Base-by-base conservation (phyloP, 2,888 invertebrate genomes). In the Philhelius pedissequus region DNA sequence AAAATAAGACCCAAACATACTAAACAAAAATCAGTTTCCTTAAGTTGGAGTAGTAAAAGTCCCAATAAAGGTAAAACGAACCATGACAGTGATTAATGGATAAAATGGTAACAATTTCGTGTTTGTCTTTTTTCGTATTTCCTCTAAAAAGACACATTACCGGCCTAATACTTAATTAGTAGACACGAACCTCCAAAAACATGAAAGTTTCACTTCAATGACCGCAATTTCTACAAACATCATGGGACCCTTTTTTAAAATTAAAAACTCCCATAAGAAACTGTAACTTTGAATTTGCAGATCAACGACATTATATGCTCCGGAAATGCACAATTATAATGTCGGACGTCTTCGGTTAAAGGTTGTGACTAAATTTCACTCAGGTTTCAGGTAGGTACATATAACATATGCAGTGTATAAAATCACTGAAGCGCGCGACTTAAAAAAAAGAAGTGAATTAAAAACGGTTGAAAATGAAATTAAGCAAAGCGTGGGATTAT, bases 141-240 rank as follows among this genome's bases (percentile, higher is more conserved):
- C n/a, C n/a, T n/a, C n/a, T n/a, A n/a, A n/a, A n/a, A n/a, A n/a
- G n/a, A 4, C 11, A 4, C 13, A 13, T 11, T 0, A 15, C 15
- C 0, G 9, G 27, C 27, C 11, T n/a, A n/a, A 11, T 40, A 11
- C 38, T 52, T 60, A 66, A 68, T 58, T 79, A 73, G 64, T 22
- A 18, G 7, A 11, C 48, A 25, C 32, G 3, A 48, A 27, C 35
- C 2, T 11, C 18, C 4, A 50, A 62, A 40, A 74, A 68, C 25
- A 25, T 35, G 3, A 40, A 32, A 35, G 80, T 81, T 81, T 70
- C 80, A 76, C 80, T 81, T 70, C 69, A 76, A 69, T 75, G 56
- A 35, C 56, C 64, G 64, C 68, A 60, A 38, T 50, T 68, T 22
- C n/a, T n/a, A n/a, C n/a, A n/a, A n/a, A n/a, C n/a, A 43, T 4